Base-by-base conservation (phyloP, 2,888 invertebrate species). In the Lathronympha strigana region DNA sequence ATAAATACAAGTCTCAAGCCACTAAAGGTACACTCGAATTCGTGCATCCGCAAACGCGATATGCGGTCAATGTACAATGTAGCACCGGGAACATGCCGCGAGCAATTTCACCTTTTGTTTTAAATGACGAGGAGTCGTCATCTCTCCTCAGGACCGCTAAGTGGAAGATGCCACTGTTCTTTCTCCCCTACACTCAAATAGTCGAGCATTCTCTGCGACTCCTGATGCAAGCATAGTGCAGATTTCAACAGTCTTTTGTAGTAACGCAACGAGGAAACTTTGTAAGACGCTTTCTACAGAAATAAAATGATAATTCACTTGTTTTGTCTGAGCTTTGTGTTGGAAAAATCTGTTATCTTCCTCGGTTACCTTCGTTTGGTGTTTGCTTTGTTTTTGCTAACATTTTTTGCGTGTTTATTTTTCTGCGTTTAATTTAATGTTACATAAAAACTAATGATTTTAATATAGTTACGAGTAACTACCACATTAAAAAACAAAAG, bases 91-190 rank as follows among this genome's bases (percentile, higher is more conserved):
- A 82, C 71, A 15, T n/a, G 79, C 85, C 85, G 71, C 80, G 74
- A 81, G 85, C 86, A 82, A 84, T 88, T 87, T 86, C 78, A 82
- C 76, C 87, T 83, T 87, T 89, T 90, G 89, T 90, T 86, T 84
- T 82, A 86, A 88, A 87, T 86, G 83, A 86, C 82, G 81, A 83
- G 81, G 76, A 82, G 83, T 82, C 80, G 80, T 82, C 84, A 83
- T 82, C 77, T 71, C 75, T 74, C 75, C 74, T 78, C 69, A 73
- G 82, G 80, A 77, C 80, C 75, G 72, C 73, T 82, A 84, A 86
- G 84, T 83, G 83, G 77, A 83, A 86, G 86, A 88, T 85, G 87
- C 82, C 86, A 84, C 84, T 81, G 80, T 86, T 82, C 78, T 81
- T 82, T 80, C 82, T 80, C 80, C 79, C 78, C 80, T 79, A 70